Base-by-base conservation (phyloP, 2,888 invertebrate species). In the Lochmaea crataegi region DNA sequence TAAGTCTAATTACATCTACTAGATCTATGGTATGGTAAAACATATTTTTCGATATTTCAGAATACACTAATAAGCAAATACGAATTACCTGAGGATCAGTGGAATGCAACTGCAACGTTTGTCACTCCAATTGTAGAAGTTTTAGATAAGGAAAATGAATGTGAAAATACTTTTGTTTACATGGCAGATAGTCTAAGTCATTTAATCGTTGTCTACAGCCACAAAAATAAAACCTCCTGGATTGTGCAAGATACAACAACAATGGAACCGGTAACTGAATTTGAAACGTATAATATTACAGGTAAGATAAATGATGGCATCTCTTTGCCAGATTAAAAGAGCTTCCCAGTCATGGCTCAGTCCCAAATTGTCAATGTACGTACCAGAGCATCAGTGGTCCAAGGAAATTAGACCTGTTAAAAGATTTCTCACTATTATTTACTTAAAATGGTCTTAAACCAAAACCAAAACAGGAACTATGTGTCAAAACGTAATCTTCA, bases 51-150 rank as follows among this genome's bases (percentile, higher is more conserved):
- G 5, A 32, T 18, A 2, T 84, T 84, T 57, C 68, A 86, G 86
- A 90, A 94, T 80, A 81, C 83, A 57, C 84, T 92, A 4, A 78
- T 93, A 42, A 89, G 88, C 80, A 85, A 89, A n/a, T 91, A 92
- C 80, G 86, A 87, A 66, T 87, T 93, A 71, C 90, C 91, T 7
- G 79, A 82, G 0, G 85, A 88, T 2, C 89, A 88, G 75, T 88
- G 88, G 72, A 85, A 86, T 14, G 80, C 78, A 22, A 80, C 81
- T 0, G 92, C 93, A 0, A 86, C 93, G 11, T 89, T 91, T 57
- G 90, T 93, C 42, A 93, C 92, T 3, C 90, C 92, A 32, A 88
- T 89, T 0, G 90, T 93, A 0, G 94, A 94, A 78, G 86, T 92
- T 0, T 86, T 91, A 38, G 86, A 88, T 3, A 60, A 18, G n/a